Base-by-base conservation (phyloP, 2,797 vertebrate species). In the Enteromius fasciolatus region DNA sequence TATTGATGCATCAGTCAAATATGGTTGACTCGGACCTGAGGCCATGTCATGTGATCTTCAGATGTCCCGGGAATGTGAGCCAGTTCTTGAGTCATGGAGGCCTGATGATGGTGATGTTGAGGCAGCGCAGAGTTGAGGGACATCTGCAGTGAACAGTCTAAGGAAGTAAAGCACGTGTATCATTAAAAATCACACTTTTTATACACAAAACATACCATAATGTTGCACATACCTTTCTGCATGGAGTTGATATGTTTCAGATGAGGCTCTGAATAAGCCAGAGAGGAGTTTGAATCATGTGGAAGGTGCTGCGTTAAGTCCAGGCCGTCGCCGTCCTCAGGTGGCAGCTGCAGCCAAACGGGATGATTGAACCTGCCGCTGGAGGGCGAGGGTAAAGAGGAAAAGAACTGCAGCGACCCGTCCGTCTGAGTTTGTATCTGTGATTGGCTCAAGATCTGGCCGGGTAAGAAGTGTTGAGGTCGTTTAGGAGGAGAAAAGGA, bases 401-500 rank as follows among this genome's bases (percentile, higher is more conserved):
- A 44, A 67, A 92, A 93, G 82, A 94, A 92, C 87, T 92, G 91
- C 57, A 92, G 80, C 1, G 87, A 20, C 1, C 86, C 72, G 6
- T 90, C 78, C 0, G 88, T 44, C 4, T 92, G 92, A 3, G 83
- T 87, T 15, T 85, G 90, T 12, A 89, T 88, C 6, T 89, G 84
- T 48, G 75, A n/a, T 0, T 90, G 80, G 86, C 87, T 69, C 80
- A 87, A 0, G n/a, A 44, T 28, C 77, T 88, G 85, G 23, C 70
- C 10, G 20, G 81, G 12, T 50, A 36, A 67, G 76, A 4, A 85
- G 81, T 12, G 82, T 52, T 48, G 69, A 1, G 46, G 89, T 78
- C 90, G 82, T 89, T 93, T 93, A 64, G 92, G 89, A 25, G 94
- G 94, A 0, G 94, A 95, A 68, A 91, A 89, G 33, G 92, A 90